Percentiles rank a stretch among this genome's conserved stretches.
These are phyloP conservation scores for Eudyptes chrysolophus DNA, from an alignment of 2,113 vertebrate species.

Conservation along the genomic window DNA sequence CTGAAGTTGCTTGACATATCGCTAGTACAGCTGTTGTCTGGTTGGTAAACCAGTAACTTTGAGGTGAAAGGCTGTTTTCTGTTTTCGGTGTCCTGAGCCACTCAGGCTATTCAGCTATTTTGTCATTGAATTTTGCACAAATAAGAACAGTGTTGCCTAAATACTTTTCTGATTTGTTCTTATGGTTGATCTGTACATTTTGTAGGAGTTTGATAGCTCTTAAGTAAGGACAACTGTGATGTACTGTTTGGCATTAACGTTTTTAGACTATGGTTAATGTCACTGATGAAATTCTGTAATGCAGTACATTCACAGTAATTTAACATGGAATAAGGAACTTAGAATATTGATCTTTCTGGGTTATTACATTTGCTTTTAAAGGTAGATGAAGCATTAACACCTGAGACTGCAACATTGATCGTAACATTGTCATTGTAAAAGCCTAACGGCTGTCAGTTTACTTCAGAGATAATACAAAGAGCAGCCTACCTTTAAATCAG, in stretches of 20 bases:
- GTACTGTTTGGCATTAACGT: background rate
- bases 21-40: background rate
- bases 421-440: slow-evolving; percentile 12
- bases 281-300: slow-evolving; percentile 23
- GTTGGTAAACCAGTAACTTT: background rate
- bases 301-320: background rate
- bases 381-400: slow-evolving; percentile 57
- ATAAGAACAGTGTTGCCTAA: background rate
- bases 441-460: background rate
- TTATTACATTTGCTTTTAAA: slow-evolving; percentile 65
- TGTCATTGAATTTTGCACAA: background rate
- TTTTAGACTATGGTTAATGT: background rate
- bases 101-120: background rate
- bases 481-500: slow-evolving; percentile 30
- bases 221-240: background rate
- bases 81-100: background rate
- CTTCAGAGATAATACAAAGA: slow-evolving; percentile 14
- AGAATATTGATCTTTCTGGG: slow-evolving; percentile 49
- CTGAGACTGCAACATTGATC: slow-evolving; percentile 29
- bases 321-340: slow-evolving; percentile 22
- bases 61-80: background rate
- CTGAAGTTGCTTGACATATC: background rate
- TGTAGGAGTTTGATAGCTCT: background rate
- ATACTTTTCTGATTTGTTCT: background rate
- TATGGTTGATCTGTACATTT: background rate